These are phyloP conservation scores for Lepidurus couesii DNA, from an alignment of 1,140 invertebrate genomes.

Conservation along the genomic window DNA sequence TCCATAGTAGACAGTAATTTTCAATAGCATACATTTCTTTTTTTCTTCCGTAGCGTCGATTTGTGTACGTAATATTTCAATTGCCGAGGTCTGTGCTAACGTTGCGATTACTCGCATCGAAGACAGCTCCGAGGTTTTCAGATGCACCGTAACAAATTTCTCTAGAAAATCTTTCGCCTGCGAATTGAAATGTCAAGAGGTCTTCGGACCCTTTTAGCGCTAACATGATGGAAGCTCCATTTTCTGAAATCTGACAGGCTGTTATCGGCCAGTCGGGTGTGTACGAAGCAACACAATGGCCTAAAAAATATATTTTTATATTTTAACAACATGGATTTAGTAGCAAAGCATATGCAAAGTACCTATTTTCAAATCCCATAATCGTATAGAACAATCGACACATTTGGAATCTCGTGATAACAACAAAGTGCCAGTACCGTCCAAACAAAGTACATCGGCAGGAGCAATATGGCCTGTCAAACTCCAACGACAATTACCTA, in stretches of 20 bases:
- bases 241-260: slow-evolving; percentile 65
- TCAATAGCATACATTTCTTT: background rate
- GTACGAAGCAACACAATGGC: slow-evolving; percentile 67
- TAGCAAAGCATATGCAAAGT: slow-evolving; percentile 34
- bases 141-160: background rate
- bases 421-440: slow-evolving; percentile 60
- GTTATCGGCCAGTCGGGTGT: slow-evolving; percentile 66
- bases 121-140: background rate
- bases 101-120: background rate
- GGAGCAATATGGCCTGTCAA: slow-evolving; percentile 68
- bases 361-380: slow-evolving; percentile 74
- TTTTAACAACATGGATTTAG: slow-evolving; percentile 20
- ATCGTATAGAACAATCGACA: slow-evolving; percentile 62
- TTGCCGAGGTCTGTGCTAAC: background rate
- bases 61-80: background rate
- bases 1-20: background rate
- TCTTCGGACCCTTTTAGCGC: slow-evolving; percentile 47
- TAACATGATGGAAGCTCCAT: slow-evolving; percentile 64
- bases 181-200: slow-evolving; percentile 23
- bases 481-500: slow-evolving; percentile 64
- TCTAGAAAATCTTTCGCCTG: background rate
- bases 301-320: slow-evolving; percentile 45
- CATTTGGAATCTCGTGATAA: slow-evolving; percentile 64
- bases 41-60: background rate
- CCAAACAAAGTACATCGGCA: slow-evolving; percentile 61